Conservation (phyloP, 2,888 invertebrate genomes). For the Oxystoma pomonae region DNA sequence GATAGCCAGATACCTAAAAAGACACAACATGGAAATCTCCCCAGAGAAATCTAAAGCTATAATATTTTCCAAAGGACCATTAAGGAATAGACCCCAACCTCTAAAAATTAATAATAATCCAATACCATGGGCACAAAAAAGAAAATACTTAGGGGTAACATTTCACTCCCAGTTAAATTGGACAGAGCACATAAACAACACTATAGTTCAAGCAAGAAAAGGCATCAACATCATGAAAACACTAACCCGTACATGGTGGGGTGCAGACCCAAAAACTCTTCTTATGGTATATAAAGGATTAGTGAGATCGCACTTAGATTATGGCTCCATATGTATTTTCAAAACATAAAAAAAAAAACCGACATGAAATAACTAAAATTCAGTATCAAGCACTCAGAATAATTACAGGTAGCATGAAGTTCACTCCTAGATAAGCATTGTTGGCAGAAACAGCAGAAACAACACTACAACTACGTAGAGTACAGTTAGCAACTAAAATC, state of each 20-base stretch:
- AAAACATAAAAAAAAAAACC: slow-evolving; percentile 1
- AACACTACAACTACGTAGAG: slow-evolving; percentile 5
- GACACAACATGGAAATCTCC: slow-evolving; percentile 9
- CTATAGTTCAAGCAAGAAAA: slow-evolving; percentile 9
- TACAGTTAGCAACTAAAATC: slow-evolving; percentile 10
- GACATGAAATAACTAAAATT: slow-evolving; percentile 1
- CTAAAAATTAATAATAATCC: not conserved
- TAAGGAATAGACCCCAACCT: not conserved
- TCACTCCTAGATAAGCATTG: slow-evolving; percentile 10
- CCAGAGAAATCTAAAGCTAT: slow-evolving; percentile 14
- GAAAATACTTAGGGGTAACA: slow-evolving; percentile 12
- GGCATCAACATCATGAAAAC: slow-evolving; percentile 17
- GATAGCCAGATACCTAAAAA: slow-evolving; percentile 7
- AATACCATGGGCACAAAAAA: not conserved
- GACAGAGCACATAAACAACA: slow-evolving; percentile 10
- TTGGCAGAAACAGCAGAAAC: slow-evolving; percentile 10
- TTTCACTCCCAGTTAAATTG: slow-evolving; percentile 14
- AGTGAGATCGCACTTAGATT: slow-evolving; percentile 17
- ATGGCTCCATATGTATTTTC: slow-evolving; percentile 4
- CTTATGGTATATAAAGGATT: slow-evolving; percentile 12
- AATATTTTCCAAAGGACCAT: slow-evolving; percentile 10
- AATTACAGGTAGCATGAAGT: slow-evolving; percentile 15
- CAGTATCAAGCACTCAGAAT: slow-evolving; percentile 5
- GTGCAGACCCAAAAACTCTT: slow-evolving; percentile 14
- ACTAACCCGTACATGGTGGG: slow-evolving; percentile 16